These are phyloP conservation scores for Dioctria linearis DNA, from an alignment of 2,888 invertebrate species.

Conservation along the genomic window DNA sequence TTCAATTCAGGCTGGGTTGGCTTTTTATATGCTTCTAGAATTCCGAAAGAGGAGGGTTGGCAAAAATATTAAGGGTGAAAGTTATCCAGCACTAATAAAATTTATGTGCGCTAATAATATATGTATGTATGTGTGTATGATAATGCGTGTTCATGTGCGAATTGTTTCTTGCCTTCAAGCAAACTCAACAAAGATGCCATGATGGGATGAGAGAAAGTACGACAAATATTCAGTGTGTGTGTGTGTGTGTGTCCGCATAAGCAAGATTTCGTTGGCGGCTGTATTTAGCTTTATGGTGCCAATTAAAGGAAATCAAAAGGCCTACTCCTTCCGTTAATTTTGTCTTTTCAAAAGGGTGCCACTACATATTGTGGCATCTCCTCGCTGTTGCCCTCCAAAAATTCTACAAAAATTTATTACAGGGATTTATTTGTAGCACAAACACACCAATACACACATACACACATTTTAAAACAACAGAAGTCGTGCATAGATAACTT, in stretches of 20 bases:
- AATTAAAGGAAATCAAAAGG: slow-evolving; percentile 35
- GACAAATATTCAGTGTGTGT: background rate
- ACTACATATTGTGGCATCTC: too few relatives aligned
- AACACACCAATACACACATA: too few relatives aligned
- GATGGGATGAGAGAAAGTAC: background rate
- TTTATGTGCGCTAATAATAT: background rate
- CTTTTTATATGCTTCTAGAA: slow-evolving; percentile 8
- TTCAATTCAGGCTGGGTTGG: background rate
- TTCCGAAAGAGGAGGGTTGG: slow-evolving; percentile 4
- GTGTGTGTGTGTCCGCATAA: background rate
- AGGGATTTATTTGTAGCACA: too few relatives aligned
- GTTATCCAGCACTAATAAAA: background rate
- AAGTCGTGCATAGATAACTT: too few relatives aligned
- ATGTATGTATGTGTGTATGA: background rate
- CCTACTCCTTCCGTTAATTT: background rate
- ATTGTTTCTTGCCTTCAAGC: slow-evolving; percentile 8
- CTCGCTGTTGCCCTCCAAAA: too few relatives aligned
- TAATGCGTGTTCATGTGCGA: background rate
- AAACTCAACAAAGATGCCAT: background rate
- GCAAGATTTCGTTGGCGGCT: background rate
- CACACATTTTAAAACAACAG: too few relatives aligned
- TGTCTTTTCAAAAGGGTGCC: background rate
- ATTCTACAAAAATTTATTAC: too few relatives aligned
- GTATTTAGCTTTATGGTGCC: background rate
- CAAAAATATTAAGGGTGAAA: slow-evolving; percentile 10